Percentiles rank a stretch among this genome's conserved stretches.
Evolutionary conservation across 1,140 invertebrate species (phyloP).

Genomic region (Brachionus asplanchnoidis): DNA sequence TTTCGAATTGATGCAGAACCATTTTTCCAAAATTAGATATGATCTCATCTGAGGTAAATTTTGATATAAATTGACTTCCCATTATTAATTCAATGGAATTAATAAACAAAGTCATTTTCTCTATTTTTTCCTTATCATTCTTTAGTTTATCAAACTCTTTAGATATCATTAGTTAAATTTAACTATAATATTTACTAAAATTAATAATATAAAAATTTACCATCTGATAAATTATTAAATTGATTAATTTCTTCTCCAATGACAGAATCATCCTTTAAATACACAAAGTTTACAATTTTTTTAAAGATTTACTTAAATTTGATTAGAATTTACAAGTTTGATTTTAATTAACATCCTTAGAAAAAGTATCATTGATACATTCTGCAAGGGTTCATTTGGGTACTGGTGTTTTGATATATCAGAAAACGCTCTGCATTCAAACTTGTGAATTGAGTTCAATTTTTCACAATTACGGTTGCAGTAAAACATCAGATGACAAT

Average conservation of each 20-base stretch:
- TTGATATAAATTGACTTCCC: neutral
- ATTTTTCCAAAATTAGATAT: neutral
- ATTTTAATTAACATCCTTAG: neutral
- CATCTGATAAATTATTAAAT: neutral
- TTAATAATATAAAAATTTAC: neutral
- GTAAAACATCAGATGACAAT: neutral
- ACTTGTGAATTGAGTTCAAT: neutral
- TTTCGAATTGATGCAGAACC: neutral
- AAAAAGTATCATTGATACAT: neutral
- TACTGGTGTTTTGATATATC: neutral
- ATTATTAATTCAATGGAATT: neutral
- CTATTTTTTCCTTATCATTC: neutral
- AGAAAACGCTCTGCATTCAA: neutral
- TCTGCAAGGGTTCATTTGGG: neutral
- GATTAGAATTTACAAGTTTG: neutral
- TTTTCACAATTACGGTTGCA: neutral
- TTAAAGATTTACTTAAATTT: neutral
- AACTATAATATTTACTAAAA: neutral
- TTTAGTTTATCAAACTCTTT: neutral
- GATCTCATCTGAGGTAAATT: neutral
- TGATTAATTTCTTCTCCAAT: neutral
- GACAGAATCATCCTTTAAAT: neutral
- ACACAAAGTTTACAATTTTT: neutral
- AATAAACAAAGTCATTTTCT: neutral
- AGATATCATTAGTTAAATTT: neutral